phyloP scores from a whole-genome alignment of 2,888 invertebrate genomes.

The Archaeoteleia sp. region DNA sequence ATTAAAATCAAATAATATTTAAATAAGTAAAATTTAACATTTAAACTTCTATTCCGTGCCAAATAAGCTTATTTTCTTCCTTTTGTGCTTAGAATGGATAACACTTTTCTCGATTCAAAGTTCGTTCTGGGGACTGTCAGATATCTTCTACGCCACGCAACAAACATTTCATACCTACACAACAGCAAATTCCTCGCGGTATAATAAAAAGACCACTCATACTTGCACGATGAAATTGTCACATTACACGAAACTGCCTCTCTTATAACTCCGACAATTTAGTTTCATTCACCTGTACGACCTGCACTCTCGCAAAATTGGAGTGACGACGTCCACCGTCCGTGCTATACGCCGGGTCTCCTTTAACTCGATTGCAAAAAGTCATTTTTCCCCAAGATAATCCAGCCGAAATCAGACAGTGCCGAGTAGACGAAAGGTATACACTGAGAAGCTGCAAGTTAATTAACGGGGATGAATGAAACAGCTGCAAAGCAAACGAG shows the following conservation, averaged over 20 bases:
- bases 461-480: background rate
- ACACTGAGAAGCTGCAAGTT: background rate
- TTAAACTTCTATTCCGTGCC: too few species aligned
- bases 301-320: conserved; percentile 14
- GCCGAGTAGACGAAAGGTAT: too few species aligned
- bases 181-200: background rate
- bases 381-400: conserved; percentile 30
- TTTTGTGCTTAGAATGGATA: too few species aligned
- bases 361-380: conserved; percentile 35
- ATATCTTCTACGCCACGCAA: too few species aligned
- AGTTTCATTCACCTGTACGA: conserved; percentile 33
- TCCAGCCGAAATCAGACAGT: conserved; percentile 8
- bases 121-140: too few species aligned
- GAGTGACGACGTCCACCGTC: conserved; percentile 12
- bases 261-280: conserved; percentile 36
- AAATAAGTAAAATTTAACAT: too few species aligned
- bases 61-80: too few species aligned
- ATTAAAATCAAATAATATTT: too few species aligned
- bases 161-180: too few species aligned
- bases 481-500: background rate
- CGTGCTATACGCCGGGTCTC: conserved; percentile 4
- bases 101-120: too few species aligned
- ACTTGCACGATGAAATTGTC: conserved; percentile 20
- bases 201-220: conserved; percentile 10
- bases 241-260: conserved; percentile 25